Evolutionary conservation across 2,888 invertebrate species (phyloP).

Genomic region (Ornithoptera alexandrae): DNA sequence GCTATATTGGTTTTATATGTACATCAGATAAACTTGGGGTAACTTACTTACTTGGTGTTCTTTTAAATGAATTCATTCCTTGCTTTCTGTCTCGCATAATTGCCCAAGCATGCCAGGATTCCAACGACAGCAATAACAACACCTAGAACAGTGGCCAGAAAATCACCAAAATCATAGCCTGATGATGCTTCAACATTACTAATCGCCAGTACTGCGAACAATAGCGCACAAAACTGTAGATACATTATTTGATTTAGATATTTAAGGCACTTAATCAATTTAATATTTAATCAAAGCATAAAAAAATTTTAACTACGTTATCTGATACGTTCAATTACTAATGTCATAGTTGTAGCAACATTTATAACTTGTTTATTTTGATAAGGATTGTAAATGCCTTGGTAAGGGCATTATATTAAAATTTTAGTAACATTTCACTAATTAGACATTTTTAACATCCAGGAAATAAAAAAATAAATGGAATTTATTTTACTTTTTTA

Average conservation of each 20-base stretch:
- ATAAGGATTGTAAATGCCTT: no score
- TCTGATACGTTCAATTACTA: no score
- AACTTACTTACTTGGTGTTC: neutral
- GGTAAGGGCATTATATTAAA: no score
- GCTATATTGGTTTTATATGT: neutral
- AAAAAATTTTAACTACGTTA: no score
- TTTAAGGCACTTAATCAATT: neutral
- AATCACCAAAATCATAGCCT: slow-evolving; percentile 84
- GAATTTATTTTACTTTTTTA: neutral
- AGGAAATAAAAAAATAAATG: no score
- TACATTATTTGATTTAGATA: slow-evolving; percentile 49
- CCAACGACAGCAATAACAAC: slow-evolving; percentile 80
- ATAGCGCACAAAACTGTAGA: slow-evolving; percentile 56
- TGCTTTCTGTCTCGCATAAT: slow-evolving; percentile 83
- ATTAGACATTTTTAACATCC: no score
- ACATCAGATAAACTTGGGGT: neutral
- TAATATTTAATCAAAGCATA: no score
- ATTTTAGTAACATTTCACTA: no score
- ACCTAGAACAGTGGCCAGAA: slow-evolving; percentile 82
- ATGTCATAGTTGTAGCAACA: no score
- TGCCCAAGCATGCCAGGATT: slow-evolving; percentile 84
- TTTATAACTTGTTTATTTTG: no score
- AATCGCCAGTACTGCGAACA: slow-evolving; percentile 60
- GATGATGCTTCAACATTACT: slow-evolving; percentile 73
- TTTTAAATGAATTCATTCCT: slow-evolving; percentile 72